Base-by-base conservation (phyloP, 2,113 vertebrate species). In the Gobius niger region DNA sequence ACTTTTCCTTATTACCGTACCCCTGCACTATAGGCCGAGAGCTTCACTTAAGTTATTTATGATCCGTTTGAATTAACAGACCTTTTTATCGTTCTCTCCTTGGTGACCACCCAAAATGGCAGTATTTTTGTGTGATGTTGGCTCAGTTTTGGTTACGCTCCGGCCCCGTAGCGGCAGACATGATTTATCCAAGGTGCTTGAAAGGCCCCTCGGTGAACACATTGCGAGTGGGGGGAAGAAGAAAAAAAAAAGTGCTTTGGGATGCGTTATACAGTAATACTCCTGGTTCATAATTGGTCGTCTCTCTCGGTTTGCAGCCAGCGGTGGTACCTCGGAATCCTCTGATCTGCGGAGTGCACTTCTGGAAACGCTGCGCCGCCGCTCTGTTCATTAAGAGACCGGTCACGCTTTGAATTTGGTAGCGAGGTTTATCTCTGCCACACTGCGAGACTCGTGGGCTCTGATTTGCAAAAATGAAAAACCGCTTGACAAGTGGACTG, bases 221-320 rank as follows among this genome's bases (percentile, higher is more conserved):
- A 61, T 0, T 9, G 40, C 11, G 41, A 53, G 62, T n/a, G n/a
- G n/a, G n/a, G n/a, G n/a, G n/a, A n/a, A n/a, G n/a, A n/a, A n/a
- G n/a, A n/a, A n/a, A n/a, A n/a, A n/a, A n/a, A n/a, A n/a, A n/a
- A n/a, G 60, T 67, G 53, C 81, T 72, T 65, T 47, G 65, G 65
- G 67, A 76, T 76, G 80, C 61, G 9, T 74, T 73, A 44, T 60
- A 65, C 16, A 40, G 68, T 54, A 53, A 74, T 67, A 64, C 67
- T 65, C 71, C 80, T 54, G 70, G 57, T 70, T 77, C 59, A 63
- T 77, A 71, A 77, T 83, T 73, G 71, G 69, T 71, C 56, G 68
- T 60, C 60, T 75, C 60, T 75, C 63, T 77, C 61, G 59, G 71
- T 42, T 8, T 68, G 59, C 59, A 73, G 72, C 70, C 71, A 44